These are phyloP conservation scores for Bembecia ichneumoniformis DNA, from an alignment of 2,888 invertebrate species.

Conservation along the genomic window DNA sequence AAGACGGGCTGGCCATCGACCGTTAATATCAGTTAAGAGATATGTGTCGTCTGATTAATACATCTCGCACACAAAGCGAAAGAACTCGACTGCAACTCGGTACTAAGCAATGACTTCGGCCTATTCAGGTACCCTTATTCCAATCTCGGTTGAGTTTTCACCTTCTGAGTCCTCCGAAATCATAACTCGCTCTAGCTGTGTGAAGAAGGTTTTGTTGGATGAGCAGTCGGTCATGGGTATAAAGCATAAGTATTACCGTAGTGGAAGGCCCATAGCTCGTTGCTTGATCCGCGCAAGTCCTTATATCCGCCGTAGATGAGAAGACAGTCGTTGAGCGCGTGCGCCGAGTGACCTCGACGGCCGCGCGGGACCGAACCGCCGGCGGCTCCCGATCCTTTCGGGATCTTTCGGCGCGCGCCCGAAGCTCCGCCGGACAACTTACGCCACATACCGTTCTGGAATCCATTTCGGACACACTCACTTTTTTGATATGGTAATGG, in stretches of 20 bases:
- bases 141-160: too few species aligned
- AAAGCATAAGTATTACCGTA: constrained; percentile 72
- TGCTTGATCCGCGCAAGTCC: constrained; percentile 86
- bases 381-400: constrained; percentile 37
- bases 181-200: too few species aligned
- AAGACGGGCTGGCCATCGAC: too few species aligned
- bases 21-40: too few species aligned
- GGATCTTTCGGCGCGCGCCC: constrained; percentile 73
- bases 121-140: too few species aligned
- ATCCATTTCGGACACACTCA: not conserved
- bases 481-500: not conserved
- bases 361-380: constrained; percentile 76
- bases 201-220: too few species aligned
- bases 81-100: too few species aligned
- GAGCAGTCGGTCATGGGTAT: too few species aligned
- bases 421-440: constrained; percentile 69
- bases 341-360: constrained; percentile 85
- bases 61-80: too few species aligned
- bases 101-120: too few species aligned
- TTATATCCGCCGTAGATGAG: constrained; percentile 90
- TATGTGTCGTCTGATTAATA: too few species aligned
- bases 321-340: constrained; percentile 84
- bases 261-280: constrained; percentile 90
- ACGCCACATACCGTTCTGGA: constrained; percentile 44
- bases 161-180: too few species aligned